Evolutionary conservation across 2,888 invertebrate genomes (phyloP).

Genomic region (Lomographa bimaculata): DNA sequence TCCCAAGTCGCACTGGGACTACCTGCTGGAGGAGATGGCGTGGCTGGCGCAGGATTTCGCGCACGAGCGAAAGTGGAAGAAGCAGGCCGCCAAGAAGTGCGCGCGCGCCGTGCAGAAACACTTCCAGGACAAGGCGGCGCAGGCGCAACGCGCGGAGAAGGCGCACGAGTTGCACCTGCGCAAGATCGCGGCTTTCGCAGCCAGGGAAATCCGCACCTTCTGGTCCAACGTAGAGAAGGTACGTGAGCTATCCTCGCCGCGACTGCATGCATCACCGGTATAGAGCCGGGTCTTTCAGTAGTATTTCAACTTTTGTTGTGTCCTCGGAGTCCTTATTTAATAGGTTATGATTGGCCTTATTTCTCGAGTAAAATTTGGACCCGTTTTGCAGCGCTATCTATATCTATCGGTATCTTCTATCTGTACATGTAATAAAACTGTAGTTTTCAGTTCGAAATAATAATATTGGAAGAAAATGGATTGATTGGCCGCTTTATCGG

Average conservation of each 20-base stretch:
- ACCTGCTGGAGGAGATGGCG: constrained; percentile 98
- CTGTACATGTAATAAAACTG: no score
- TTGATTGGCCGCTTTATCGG: no score
- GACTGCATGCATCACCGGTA: no score
- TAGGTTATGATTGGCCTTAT: no score
- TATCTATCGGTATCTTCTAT: no score
- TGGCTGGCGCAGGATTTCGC: constrained; percentile 99
- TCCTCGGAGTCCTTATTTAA: no score
- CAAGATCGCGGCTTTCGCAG: constrained; percentile 94
- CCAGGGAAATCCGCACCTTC: constrained; percentile 96
- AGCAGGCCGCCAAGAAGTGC: constrained; percentile 96
- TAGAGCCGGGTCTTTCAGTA: no score
- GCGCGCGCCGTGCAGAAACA: constrained; percentile 95
- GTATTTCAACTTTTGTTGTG: no score
- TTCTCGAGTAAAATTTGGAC: no score
- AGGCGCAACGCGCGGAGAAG: constrained; percentile 95
- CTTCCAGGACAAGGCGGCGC: constrained; percentile 95
- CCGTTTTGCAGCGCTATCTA: no score
- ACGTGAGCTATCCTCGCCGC: constrained; percentile 14
- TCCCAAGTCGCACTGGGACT: constrained; percentile 98
- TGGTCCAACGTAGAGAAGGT: constrained; percentile 98
- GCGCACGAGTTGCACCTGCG: constrained; percentile 94
- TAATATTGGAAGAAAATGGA: no score
- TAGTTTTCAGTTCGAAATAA: no score
- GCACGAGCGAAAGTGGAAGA: constrained; percentile 99